Percentiles rank a stretch among this genome's conserved stretches.
phyloP scores from a whole-genome alignment of 2,113 vertebrate species.

The Gymnobelideus leadbeateri region DNA sequence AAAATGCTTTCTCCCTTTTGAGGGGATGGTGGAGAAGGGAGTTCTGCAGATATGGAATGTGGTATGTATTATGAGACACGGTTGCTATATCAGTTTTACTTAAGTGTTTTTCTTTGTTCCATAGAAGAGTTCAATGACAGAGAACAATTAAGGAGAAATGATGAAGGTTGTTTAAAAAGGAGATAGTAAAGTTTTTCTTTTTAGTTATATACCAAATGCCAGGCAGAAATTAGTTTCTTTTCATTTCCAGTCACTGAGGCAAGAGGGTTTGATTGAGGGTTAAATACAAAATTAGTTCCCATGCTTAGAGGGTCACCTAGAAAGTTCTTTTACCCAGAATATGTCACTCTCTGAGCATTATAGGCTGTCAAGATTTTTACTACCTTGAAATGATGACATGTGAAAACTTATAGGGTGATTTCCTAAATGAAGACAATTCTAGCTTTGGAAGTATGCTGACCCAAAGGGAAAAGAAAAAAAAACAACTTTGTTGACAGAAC shows the following conservation, averaged over 20 bases:
- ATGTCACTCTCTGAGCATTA: not conserved
- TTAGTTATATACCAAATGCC: not conserved
- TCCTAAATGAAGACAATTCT: not conserved
- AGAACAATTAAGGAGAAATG: not conserved
- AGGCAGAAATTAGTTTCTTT: not conserved
- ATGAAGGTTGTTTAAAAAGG: not conserved
- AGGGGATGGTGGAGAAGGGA: not conserved
- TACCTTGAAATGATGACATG: not conserved
- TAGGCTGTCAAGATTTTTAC: not conserved
- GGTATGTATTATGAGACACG: not conserved
- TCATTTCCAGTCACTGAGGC: not conserved
- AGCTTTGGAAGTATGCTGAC: not conserved
- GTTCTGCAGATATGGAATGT: not conserved
- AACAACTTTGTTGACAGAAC: not conserved
- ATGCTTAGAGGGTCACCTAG: not conserved
- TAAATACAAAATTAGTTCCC: not conserved
- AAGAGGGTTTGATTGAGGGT: not conserved
- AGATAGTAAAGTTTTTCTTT: not conserved
- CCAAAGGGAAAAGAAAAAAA: not conserved
- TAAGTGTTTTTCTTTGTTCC: not conserved
- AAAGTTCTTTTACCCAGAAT: not conserved
- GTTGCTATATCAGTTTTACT: not conserved
- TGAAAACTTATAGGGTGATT: not conserved
- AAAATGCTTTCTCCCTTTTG: not conserved
- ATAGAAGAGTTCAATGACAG: not conserved